Conservation (phyloP, 2,113 vertebrate species). For the Dendrocopos noguchii region DNA sequence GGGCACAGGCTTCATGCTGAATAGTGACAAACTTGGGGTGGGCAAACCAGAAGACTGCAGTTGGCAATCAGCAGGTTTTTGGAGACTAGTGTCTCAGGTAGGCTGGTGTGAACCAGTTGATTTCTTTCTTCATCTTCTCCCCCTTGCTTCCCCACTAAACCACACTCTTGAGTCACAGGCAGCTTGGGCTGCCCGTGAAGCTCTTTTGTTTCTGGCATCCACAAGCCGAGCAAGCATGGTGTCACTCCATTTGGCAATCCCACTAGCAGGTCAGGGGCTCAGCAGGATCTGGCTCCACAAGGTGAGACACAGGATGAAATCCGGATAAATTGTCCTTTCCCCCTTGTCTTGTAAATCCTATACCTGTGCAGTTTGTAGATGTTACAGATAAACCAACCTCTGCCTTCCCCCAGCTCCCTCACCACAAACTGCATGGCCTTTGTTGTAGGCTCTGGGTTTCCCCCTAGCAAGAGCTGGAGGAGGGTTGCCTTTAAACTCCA, state of each 20-base stretch:
- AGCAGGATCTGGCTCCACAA: not conserved
- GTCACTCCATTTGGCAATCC: not conserved
- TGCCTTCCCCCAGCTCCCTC: not conserved
- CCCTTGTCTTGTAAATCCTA: not conserved
- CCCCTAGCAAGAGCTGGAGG: conserved; percentile 10
- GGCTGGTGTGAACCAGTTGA: not conserved
- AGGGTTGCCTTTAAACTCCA: conserved; percentile 40
- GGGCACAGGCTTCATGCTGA: conserved; percentile 20
- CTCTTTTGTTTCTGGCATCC: not conserved
- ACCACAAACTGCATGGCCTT: not conserved
- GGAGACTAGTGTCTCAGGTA: not conserved
- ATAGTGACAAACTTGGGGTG: conserved; percentile 39
- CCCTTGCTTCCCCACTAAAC: not conserved
- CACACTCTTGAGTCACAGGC: not conserved
- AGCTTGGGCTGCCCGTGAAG: not conserved
- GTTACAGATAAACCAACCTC: not conserved
- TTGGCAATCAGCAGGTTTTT: conserved; percentile 4
- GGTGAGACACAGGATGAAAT: not conserved
- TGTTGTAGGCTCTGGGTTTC: not conserved
- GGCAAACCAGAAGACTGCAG: conserved; percentile 42
- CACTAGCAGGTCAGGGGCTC: not conserved
- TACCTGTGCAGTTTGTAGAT: not conserved
- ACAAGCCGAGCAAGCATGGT: not conserved
- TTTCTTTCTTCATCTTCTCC: not conserved
- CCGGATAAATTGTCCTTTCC: not conserved